Base-by-base conservation (phyloP, 2,113 vertebrate genomes). In the Atlantisia rogersi region DNA sequence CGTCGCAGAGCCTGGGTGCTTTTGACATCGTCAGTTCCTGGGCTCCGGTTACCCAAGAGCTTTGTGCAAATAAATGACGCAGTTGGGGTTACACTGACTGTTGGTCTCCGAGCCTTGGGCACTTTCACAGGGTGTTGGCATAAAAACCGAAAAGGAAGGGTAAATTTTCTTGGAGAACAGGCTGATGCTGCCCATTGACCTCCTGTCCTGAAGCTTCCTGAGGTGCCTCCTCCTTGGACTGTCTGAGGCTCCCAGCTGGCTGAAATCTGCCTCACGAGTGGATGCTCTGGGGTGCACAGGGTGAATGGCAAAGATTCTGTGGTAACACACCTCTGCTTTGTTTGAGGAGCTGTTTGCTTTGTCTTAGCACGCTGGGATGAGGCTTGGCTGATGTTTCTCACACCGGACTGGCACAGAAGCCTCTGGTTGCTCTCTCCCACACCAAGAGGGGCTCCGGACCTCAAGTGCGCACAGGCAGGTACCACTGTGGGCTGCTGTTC, bases 61-160 rank as follows among this genome's bases (percentile, higher is more conserved):
- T 90, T 68, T 92, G 82, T 90, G 77, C 86, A 48, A 68, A 95
- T 70, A 52, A 12, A 4, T 5, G 60, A 53, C 35, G 85, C 83
- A 73, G 92, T 48, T 68, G 1, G 3, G 29, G 20, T 25, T 4
- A 42, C 20, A 5, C 69, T 37, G 18, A 60, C 80, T 55, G 75
- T 5, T 76, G 74, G 88, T 40, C 46, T 90, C 35, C 3, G 76
- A 92, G 95, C 78, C 92, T 79, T 18, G 74, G 83, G 91, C 82
- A 86, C 91, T 69, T 67, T 53, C n/a, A 90, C 95, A 76, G 35
- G 50, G 70, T 3, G 21, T 37, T 69, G 91, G 44, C 44, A 16
- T 62, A 70, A 22, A 78, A 94, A 91, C 15, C 56, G 6, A 39
- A 67, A 35, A 60, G 44, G 70, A 56, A 74, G 60, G 35, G 48